A percentile compares a stretch with the other conserved stretches of the same genome.
Evolutionary conservation across 2,888 invertebrate species (phyloP).

Genomic region (Latheticus oryzae): DNA sequence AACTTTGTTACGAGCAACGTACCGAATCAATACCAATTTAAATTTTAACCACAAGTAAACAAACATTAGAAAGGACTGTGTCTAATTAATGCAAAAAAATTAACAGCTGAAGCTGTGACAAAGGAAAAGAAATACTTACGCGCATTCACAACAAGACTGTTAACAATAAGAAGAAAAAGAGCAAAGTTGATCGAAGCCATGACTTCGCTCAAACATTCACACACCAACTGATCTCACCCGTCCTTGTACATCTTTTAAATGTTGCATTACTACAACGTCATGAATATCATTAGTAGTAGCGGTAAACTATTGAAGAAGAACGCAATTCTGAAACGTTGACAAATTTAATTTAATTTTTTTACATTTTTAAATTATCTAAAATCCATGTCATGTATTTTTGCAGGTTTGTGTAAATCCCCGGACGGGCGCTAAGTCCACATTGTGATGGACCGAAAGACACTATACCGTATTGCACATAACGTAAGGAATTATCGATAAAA

Average conservation of each 20-base stretch:
- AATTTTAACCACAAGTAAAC: too few species aligned
- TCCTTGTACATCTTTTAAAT: conserved; percentile 29
- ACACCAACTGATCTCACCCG: conserved; percentile 14
- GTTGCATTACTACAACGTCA: conserved; percentile 20
- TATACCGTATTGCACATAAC: conserved; percentile 53
- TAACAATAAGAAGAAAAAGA: conserved; percentile 12
- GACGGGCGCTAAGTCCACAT: conserved; percentile 12
- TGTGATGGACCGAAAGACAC: conserved; percentile 24
- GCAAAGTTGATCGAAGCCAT: conserved; percentile 9
- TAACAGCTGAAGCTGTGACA: too few species aligned
- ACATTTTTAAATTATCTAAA: conserved; percentile 22
- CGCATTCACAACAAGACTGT: neutral
- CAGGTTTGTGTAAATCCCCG: conserved; percentile 26
- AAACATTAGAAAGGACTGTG: too few species aligned
- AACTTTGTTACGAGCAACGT: too few species aligned
- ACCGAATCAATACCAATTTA: too few species aligned
- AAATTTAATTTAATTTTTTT: neutral
- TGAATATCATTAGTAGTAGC: conserved; percentile 11
- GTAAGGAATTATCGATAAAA: conserved; percentile 53
- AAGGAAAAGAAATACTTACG: conserved; percentile 13
- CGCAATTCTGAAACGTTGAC: neutral
- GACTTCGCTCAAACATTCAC: conserved; percentile 5
- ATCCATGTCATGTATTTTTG: conserved; percentile 27
- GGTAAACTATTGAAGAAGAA: conserved; percentile 1
- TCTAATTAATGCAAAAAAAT: too few species aligned